Evolutionary conservation across 2,113 vertebrate species (phyloP), one percentile per base, ranked within the genome.

Genomic region (Pygoscelis adeliae): DNA sequence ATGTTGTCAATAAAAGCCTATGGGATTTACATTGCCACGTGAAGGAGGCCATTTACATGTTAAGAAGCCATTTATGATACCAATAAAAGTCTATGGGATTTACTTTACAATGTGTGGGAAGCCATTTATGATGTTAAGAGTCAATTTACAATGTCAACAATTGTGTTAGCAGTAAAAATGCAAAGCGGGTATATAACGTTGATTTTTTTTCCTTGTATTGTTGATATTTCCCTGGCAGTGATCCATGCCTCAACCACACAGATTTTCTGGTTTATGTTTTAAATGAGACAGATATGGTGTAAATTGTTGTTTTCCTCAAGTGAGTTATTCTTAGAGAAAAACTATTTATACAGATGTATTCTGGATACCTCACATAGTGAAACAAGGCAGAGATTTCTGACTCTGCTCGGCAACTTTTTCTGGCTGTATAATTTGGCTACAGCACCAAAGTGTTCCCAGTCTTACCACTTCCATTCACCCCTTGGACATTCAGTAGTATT

Each of bases 111-210:
- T 92, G 87, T 92, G 82, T 47, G 87, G 83, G 85, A 81, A 91
- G 38, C 61, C 89, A 78, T 97, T 98, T 98, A 97, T 96, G 96
- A 95, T 97, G 96, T 95, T 98, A 98, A 97, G 61, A 97, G 91
- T 97, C 96, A 96, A 96, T 98, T 98, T 97, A 96, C 94, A 97
- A 81, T 92, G 95, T 96, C 91, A 97, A 98, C 96, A 96, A 92
- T 92, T 96, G 94, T 96, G 92, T 96, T 97, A 97, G 97, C 83
- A 83, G 67, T 98, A 98, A 98, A 98, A 95, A 98, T 90, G 94
- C 83, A 97, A 93, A 94, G 38, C 1, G 0, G 50, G 56, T 38
- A 52, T 85, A 93, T 67, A 78, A 53, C 6, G 55, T 59, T 76
- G 82, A 36, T 63, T 78, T 83, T 90, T 79, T 47, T 40, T n/a